Conservation (phyloP, 2,888 invertebrate species). For the Patella caerulea region DNA sequence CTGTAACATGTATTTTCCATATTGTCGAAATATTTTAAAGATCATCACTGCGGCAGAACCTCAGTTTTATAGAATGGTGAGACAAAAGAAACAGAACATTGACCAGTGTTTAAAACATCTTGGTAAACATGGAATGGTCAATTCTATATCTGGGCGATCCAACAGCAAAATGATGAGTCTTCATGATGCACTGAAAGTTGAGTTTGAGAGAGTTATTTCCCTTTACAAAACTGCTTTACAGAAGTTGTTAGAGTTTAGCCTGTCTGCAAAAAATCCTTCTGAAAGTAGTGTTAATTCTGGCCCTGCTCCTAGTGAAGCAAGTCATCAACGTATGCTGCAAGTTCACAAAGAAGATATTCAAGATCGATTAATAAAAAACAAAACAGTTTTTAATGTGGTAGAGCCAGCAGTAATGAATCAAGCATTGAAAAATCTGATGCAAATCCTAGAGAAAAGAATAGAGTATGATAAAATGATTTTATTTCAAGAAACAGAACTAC, state of each 20-base stretch:
- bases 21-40: constrained; percentile 53
- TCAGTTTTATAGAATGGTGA: constrained; percentile 78
- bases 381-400: constrained; percentile 82
- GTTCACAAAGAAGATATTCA: constrained; percentile 89
- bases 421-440: constrained; percentile 83
- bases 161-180: constrained; percentile 79
- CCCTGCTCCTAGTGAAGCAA: constrained; percentile 84
- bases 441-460: constrained; percentile 82
- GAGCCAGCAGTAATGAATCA: constrained; percentile 85
- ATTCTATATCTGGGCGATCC: constrained; percentile 68
- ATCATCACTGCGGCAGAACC: constrained; percentile 75
- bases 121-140: constrained; percentile 85
- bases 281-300: constrained; percentile 72
- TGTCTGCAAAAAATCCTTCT: constrained; percentile 64
- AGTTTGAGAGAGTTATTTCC: constrained; percentile 86
- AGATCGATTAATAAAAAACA: constrained; percentile 91
- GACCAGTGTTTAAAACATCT: constrained; percentile 91
- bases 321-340: constrained; percentile 89
- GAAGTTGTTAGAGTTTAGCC: constrained; percentile 79
- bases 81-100: constrained; percentile 80
- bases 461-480: constrained; percentile 93
- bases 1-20: constrained; percentile 55
- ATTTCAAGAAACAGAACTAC: constrained; percentile 77
- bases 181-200: constrained; percentile 84
- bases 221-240: constrained; percentile 89